Conservation (phyloP, 2,113 vertebrate species). For the Mastomys coucha region DNA sequence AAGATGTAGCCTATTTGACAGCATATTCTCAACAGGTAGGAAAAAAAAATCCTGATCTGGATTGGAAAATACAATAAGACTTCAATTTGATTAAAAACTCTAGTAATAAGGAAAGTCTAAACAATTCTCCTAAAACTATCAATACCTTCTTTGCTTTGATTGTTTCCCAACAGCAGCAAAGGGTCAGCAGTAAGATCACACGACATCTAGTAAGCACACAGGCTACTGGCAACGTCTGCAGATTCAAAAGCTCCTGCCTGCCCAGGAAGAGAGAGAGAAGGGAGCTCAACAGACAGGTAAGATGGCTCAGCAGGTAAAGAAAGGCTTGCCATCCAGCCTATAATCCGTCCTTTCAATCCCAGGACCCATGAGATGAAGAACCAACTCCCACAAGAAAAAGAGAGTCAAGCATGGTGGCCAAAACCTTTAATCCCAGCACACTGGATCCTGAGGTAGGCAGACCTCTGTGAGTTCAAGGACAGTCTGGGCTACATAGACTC, state of each 20-base stretch:
- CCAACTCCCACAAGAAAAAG: not conserved
- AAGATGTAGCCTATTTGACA: not conserved
- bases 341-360: not conserved
- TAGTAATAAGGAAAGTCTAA: not conserved
- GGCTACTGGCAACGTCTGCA: not conserved
- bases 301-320: not conserved
- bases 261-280: not conserved
- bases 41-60: not conserved
- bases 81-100: not conserved
- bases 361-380: not conserved
- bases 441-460: not conserved
- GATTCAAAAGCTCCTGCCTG: not conserved
- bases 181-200: not conserved
- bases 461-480: not conserved
- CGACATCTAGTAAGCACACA: not conserved
- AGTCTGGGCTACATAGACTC: no score
- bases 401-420: not conserved
- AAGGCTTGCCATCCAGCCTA: not conserved
- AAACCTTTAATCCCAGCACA: not conserved
- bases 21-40: not conserved
- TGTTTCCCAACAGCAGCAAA: not conserved
- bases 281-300: not conserved
- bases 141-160: not conserved
- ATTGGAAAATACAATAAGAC: not conserved
- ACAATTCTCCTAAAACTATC: constrained; percentile 10